These are phyloP conservation scores for Actinia tenebrosa DNA, from an alignment of 64 coral and sea anemone species.

Conservation along the genomic window DNA sequence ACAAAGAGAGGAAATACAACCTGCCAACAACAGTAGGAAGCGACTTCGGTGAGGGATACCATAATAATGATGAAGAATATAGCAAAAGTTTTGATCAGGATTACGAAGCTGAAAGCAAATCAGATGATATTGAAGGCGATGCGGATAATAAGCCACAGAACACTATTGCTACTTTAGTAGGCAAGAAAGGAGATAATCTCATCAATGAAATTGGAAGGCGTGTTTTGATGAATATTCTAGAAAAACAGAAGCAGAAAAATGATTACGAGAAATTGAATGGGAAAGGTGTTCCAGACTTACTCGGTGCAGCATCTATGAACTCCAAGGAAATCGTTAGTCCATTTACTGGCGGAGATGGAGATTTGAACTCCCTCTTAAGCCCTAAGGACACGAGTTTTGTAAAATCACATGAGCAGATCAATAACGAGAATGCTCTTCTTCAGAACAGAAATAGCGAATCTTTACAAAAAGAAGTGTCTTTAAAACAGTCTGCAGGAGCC, in stretches of 20 bases:
- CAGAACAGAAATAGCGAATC: background rate
- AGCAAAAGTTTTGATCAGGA: conserved; percentile 7
- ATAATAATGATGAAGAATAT: background rate
- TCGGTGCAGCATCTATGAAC: background rate
- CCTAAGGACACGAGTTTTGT: background rate
- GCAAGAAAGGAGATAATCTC: background rate
- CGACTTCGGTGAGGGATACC: background rate
- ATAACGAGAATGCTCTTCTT: background rate
- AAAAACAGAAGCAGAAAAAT: conserved; percentile 14
- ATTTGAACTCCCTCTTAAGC: background rate
- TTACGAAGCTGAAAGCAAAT: background rate
- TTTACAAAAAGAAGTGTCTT: background rate
- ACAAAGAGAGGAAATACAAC: conserved; percentile 39
- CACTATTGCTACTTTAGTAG: background rate
- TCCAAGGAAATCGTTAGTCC: background rate
- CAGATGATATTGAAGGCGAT: background rate
- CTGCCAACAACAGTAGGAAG: background rate
- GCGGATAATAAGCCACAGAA: background rate
- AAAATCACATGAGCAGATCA: background rate
- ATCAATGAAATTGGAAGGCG: conserved; percentile 15
- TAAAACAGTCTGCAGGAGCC: background rate
- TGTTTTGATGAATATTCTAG: conserved; percentile 3
- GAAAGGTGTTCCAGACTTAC: background rate
- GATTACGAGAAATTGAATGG: background rate
- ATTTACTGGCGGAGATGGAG: background rate